A percentile compares a stretch with the other conserved stretches of the same genome.
Evolutionary conservation across 2,113 vertebrate genomes (phyloP).

Genomic region (Sinocyclocheilus grahami): DNA sequence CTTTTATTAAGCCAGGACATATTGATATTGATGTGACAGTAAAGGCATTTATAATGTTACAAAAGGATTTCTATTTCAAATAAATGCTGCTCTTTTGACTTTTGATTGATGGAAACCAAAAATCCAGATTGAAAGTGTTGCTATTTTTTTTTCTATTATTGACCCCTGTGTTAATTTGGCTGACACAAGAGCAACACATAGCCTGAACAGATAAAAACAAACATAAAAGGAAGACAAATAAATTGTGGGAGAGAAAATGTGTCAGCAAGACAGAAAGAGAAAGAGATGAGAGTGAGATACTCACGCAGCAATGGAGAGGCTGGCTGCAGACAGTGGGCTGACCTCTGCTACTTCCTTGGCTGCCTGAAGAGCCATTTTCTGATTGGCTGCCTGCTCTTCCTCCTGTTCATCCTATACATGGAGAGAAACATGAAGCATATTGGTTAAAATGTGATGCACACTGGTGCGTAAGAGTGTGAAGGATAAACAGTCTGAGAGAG

Average conservation of each 20-base stretch:
- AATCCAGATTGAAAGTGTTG: neutral
- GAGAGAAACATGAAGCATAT: constrained; percentile 1
- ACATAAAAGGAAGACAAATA: neutral
- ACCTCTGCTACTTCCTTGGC: constrained; percentile 98
- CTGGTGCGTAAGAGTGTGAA: constrained; percentile 22
- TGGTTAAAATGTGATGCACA: neutral
- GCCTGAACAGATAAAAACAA: neutral
- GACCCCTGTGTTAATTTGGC: neutral
- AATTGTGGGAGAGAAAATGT: constrained; percentile 13
- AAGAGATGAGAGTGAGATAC: constrained; percentile 62
- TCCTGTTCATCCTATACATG: constrained; percentile 89
- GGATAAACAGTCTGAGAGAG: neutral
- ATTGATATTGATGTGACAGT: no score
- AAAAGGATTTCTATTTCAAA: no score
- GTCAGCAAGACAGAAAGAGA: neutral
- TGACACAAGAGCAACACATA: neutral
- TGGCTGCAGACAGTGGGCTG: constrained; percentile 70
- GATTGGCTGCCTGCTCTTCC: constrained; percentile 91
- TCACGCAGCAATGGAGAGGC: constrained; percentile 92
- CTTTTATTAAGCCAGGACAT: no score
- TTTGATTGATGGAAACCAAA: neutral
- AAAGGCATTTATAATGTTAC: no score
- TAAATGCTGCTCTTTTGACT: no score
- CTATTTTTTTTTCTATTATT: neutral
- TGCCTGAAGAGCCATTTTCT: constrained; percentile 94